phyloP scores from a whole-genome alignment of 2,888 invertebrate genomes.

The Tanytarsus gracilentus region DNA sequence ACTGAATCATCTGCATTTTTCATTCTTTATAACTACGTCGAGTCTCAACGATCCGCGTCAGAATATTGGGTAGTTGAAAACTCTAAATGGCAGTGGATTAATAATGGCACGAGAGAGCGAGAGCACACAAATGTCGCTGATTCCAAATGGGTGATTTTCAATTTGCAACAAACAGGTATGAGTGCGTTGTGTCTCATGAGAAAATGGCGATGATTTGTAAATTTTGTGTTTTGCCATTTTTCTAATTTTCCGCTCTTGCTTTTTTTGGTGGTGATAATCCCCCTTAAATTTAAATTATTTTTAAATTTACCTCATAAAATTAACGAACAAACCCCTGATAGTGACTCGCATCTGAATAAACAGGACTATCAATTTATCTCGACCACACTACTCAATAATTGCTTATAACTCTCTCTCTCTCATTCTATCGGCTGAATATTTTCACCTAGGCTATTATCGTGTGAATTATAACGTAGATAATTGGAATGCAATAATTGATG shows the following conservation, averaged over 20 bases:
- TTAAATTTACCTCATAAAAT: too few relatives aligned
- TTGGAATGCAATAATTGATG: conserved; percentile 16
- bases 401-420: conserved; percentile 8
- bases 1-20: conserved; percentile 43
- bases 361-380: too few relatives aligned
- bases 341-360: too few relatives aligned
- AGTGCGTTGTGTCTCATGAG: conserved; percentile 11
- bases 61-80: conserved; percentile 30
- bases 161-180: conserved; percentile 54
- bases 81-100: conserved; percentile 44
- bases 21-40: conserved; percentile 49
- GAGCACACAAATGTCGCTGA: conserved; percentile 39
- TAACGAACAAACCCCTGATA: too few relatives aligned
- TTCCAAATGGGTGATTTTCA: conserved; percentile 52
- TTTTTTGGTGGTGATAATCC: too few relatives aligned
- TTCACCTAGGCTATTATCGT: conserved; percentile 36
- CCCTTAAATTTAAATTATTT: too few relatives aligned
- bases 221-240: too few relatives aligned
- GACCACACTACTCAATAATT: conserved; percentile 5
- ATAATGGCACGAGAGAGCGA: conserved; percentile 34
- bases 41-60: conserved; percentile 33
- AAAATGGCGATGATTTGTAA: not conserved
- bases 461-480: conserved; percentile 30
- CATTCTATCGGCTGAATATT: too few relatives aligned
- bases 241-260: too few relatives aligned